A percentile compares a stretch with the other conserved stretches of the same genome.
Evolutionary conservation across 35 echinoderm and acorn worm genomes (phyloP).

Genomic region (Holothuria glaberrima): DNA sequence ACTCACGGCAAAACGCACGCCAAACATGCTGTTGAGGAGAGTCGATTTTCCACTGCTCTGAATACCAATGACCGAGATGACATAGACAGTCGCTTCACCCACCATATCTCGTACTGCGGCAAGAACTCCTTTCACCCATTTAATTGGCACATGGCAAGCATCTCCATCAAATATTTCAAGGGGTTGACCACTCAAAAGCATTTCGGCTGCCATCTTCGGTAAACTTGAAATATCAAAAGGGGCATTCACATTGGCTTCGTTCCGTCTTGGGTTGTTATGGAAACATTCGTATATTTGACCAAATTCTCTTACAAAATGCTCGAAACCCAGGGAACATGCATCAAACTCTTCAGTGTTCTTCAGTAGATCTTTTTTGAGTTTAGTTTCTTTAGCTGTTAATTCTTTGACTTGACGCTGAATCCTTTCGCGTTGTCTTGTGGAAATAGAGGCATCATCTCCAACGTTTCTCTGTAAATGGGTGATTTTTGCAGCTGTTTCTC

Average conservation of each 20-base stretch:
- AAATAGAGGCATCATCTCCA: background rate
- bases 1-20: conserved; percentile 60
- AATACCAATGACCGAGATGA: conserved; percentile 58
- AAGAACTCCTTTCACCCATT: conserved; percentile 49
- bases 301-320: conserved; percentile 50
- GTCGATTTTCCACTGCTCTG: conserved; percentile 68
- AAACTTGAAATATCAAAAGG: background rate
- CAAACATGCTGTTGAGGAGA: conserved; percentile 53
- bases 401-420: background rate
- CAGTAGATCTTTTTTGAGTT: background rate
- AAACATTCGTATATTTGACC: conserved; percentile 45
- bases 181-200: conserved; percentile 43
- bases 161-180: conserved; percentile 62
- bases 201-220: conserved; percentile 33
- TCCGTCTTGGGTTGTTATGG: background rate
- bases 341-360: conserved; percentile 20
- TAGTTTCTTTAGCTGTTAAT: background rate
- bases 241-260: background rate
- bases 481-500: conserved; percentile 3
- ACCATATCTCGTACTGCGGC: background rate
- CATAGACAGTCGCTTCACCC: conserved; percentile 30
- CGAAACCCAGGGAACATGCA: conserved; percentile 27
- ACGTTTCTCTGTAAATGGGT: background rate
- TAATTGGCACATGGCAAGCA: conserved; percentile 48
- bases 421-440: background rate